A percentile compares a stretch with the other conserved stretches of the same genome.
Conservation (phyloP, 2,113 vertebrate genomes). For the Varanus salvator region DNA sequence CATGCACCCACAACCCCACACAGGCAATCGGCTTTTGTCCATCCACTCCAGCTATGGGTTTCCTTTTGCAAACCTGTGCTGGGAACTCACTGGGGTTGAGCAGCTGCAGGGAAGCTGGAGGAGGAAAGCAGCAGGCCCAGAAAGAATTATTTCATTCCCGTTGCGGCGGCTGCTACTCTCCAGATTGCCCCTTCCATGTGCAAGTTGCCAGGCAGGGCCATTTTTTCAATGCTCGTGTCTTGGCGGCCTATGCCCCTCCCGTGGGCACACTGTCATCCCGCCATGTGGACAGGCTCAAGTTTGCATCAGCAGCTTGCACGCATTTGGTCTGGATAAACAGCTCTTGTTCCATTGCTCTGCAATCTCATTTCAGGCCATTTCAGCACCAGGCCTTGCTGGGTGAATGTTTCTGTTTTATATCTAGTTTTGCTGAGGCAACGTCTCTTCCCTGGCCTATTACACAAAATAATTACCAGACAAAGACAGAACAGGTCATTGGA, state of each 20-base stretch:
- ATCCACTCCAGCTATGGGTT: background rate
- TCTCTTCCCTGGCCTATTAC: constrained; percentile 39
- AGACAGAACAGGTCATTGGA: constrained; percentile 31
- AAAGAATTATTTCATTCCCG: no score
- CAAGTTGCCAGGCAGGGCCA: background rate
- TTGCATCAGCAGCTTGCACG: background rate
- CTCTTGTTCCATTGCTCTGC: constrained; percentile 21
- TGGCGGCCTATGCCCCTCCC: background rate
- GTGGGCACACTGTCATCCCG: background rate
- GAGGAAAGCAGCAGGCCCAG: background rate
- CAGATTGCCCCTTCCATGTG: background rate
- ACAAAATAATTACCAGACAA: constrained; percentile 51
- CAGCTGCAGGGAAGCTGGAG: background rate
- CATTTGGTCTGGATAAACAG: constrained; percentile 29
- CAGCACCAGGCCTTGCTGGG: constrained; percentile 22
- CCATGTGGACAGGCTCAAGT: background rate
- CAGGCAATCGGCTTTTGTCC: background rate
- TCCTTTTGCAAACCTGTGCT: background rate
- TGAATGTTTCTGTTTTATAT: constrained; percentile 40
- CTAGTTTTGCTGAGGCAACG: constrained; percentile 38
- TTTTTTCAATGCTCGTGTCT: background rate
- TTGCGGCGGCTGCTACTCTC: background rate
- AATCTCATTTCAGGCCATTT: constrained; percentile 34
- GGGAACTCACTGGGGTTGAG: no score
- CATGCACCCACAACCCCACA: background rate